Conservation (phyloP, 2,797 vertebrate genomes). For the Anolis apletophallus region DNA sequence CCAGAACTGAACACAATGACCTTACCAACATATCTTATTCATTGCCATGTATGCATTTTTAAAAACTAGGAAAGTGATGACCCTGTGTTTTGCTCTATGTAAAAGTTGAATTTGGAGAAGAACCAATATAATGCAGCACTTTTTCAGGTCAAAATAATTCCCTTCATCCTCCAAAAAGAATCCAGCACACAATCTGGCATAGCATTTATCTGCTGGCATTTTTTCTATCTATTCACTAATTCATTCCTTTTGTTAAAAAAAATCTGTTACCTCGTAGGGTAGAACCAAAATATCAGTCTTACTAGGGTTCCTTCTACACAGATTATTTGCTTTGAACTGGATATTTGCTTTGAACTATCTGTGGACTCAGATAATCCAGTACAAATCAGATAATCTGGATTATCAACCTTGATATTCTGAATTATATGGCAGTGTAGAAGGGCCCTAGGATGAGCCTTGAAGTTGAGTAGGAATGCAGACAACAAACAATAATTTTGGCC, state of each 20-base stretch:
- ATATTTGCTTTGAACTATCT: too few species aligned
- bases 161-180: not conserved
- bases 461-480: too few species aligned
- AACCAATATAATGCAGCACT: not conserved
- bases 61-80: not conserved
- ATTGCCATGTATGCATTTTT: not conserved
- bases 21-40: not conserved
- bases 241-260: not conserved
- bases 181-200: not conserved
- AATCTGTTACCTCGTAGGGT: not conserved
- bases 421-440: too few species aligned
- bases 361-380: too few species aligned
- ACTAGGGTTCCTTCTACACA: too few species aligned
- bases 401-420: too few species aligned
- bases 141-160: not conserved
- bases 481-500: too few species aligned
- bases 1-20: not conserved
- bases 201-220: not conserved
- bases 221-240: not conserved
- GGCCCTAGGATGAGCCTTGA: too few species aligned
- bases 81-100: not conserved
- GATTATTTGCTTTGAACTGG: too few species aligned
- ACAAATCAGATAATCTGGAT: too few species aligned
- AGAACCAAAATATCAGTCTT: too few species aligned
- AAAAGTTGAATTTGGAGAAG: not conserved